Conservation (phyloP, 2,888 invertebrate species). For the Sylvicola fuscatus region DNA sequence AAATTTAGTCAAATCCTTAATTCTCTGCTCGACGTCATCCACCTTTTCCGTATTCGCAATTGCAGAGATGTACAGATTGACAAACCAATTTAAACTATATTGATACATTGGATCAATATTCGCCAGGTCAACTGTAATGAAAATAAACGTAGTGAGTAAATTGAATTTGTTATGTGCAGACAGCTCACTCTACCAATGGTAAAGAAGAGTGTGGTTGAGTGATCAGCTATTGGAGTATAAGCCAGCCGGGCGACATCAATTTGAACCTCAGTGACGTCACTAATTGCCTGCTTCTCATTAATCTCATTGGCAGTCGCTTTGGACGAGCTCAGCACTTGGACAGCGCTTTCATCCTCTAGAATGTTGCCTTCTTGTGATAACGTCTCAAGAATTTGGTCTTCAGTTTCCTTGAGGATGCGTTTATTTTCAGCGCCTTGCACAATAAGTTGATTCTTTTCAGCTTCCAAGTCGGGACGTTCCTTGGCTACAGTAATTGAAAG, state of each 20-base stretch:
- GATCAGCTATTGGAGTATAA: conserved; percentile 77
- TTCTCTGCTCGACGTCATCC: conserved; percentile 56
- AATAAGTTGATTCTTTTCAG: conserved; percentile 72
- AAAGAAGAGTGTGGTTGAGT: conserved; percentile 82
- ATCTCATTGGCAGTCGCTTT: conserved; percentile 82
- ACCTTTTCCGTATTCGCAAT: conserved; percentile 73
- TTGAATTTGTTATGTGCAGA: not conserved
- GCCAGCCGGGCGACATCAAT: conserved; percentile 69
- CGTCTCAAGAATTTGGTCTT: conserved; percentile 72
- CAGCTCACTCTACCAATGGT: too few species aligned
- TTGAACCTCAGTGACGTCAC: conserved; percentile 74
- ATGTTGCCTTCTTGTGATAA: conserved; percentile 55
- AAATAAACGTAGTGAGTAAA: conserved; percentile 5
- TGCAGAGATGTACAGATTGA: conserved; percentile 64
- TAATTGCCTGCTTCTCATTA: conserved; percentile 70
- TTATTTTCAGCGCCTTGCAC: conserved; percentile 74
- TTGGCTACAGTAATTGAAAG: conserved; percentile 79
- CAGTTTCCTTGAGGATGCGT: conserved; percentile 60
- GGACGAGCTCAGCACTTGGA: conserved; percentile 71
- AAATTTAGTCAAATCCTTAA: conserved; percentile 51
- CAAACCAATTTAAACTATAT: conserved; percentile 87
- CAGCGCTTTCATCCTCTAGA: conserved; percentile 82
- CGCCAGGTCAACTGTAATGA: conserved; percentile 50
- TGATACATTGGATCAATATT: conserved; percentile 96
- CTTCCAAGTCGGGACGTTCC: conserved; percentile 78